phyloP scores from a whole-genome alignment of 2,113 vertebrate species.

The Paramisgurnus dabryanus region DNA sequence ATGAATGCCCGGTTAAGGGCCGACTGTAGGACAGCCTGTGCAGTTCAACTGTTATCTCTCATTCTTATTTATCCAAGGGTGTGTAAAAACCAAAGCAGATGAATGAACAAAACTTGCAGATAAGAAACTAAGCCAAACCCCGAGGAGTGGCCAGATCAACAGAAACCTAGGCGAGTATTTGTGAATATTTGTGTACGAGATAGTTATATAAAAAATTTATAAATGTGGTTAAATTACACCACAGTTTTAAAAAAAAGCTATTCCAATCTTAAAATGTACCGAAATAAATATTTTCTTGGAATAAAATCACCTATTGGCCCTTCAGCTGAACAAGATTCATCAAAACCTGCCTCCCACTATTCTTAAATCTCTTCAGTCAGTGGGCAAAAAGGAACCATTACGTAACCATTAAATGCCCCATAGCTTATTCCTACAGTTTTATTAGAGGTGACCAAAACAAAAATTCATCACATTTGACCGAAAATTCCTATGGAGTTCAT shows the following conservation, averaged over 20 bases:
- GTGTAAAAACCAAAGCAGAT: constrained; percentile 24
- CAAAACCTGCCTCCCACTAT: neutral
- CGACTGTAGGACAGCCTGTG: neutral
- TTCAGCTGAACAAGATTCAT: neutral
- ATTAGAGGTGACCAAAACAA: neutral
- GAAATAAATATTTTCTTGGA: too few relatives aligned
- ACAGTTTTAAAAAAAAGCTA: neutral
- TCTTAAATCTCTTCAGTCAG: neutral
- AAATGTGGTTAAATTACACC: neutral
- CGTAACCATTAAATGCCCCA: neutral
- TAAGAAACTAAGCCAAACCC: constrained; percentile 7
- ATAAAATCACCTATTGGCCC: neutral
- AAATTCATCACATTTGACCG: neutral
- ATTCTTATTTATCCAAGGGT: constrained; percentile 42
- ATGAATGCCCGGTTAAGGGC: neutral
- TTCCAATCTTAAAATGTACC: too few relatives aligned
- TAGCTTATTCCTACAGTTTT: neutral
- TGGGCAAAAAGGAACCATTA: neutral
- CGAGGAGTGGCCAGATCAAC: constrained; percentile 36
- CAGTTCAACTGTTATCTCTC: constrained; percentile 29
- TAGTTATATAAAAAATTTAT: neutral
- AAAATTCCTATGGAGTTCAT: too few relatives aligned
- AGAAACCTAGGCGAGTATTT: neutral
- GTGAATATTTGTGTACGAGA: neutral
- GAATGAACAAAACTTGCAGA: constrained; percentile 22